phyloP scores from a whole-genome alignment of 2,888 invertebrate species.

The Calephelis perditalis region DNA sequence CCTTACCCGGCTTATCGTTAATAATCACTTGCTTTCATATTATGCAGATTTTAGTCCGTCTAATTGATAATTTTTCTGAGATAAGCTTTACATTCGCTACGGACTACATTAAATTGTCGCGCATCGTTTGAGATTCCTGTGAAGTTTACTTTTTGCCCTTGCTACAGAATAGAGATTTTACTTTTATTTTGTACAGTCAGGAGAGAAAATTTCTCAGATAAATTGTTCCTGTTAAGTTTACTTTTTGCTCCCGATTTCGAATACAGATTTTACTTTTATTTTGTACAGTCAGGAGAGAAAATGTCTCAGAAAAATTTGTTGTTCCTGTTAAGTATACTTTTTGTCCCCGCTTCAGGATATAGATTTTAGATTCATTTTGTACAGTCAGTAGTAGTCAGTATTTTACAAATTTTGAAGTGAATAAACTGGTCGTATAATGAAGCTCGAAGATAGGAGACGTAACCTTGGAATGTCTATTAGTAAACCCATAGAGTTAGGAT shows the following conservation, averaged over 20 bases:
- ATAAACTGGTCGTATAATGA: too few relatives aligned
- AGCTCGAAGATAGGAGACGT: too few relatives aligned
- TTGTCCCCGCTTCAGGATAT: background rate
- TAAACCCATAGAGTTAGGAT: too few relatives aligned
- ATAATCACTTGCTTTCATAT: slow-evolving; percentile 45
- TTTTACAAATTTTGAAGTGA: too few relatives aligned
- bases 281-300: background rate
- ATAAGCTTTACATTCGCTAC: slow-evolving; percentile 16
- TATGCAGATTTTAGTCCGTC: slow-evolving; percentile 58
- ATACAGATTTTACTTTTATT: background rate
- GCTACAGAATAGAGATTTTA: background rate
- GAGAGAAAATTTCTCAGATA: background rate
- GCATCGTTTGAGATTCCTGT: slow-evolving; percentile 13
- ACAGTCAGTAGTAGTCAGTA: background rate
- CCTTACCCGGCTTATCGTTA: slow-evolving; percentile 50
- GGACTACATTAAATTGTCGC: slow-evolving; percentile 16
- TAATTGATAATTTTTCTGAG: slow-evolving; percentile 40
- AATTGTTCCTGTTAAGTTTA: too few relatives aligned
- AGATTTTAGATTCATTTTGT: background rate
- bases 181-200: background rate
- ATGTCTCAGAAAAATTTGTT: too few relatives aligned
- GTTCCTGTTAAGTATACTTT: too few relatives aligned
- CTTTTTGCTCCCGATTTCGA: background rate
- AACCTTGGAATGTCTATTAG: too few relatives aligned
- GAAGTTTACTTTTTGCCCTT: slow-evolving; percentile 8